phyloP scores from a whole-genome alignment of 2,888 invertebrate species.

The Tubulanus polymorphus region DNA sequence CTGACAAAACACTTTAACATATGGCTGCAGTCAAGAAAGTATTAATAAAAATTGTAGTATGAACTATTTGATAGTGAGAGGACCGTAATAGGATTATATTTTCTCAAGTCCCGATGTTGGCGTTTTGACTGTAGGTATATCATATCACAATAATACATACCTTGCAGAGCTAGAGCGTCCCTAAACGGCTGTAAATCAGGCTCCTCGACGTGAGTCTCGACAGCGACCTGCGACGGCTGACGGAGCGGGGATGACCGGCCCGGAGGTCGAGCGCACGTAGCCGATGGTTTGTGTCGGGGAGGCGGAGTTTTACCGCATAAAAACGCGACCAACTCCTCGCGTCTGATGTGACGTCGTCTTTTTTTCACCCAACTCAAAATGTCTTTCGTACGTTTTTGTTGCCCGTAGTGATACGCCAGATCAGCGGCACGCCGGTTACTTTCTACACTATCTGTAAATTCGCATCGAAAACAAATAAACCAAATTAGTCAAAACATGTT shows the following conservation, averaged over 20 bases:
- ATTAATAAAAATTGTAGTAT: too few relatives aligned
- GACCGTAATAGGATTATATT: too few relatives aligned
- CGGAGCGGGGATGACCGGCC: constrained; percentile 31
- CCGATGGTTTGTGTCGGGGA: constrained; percentile 44
- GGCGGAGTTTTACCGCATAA: constrained; percentile 65
- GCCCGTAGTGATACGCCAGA: constrained; percentile 68
- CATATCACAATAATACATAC: constrained; percentile 44
- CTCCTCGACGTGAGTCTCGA: constrained; percentile 47
- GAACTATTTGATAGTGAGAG: too few relatives aligned
- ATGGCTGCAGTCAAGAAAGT: too few relatives aligned
- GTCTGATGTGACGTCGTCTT: constrained; percentile 65
- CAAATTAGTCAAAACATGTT: not conserved
- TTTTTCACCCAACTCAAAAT: constrained; percentile 73
- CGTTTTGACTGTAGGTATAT: too few relatives aligned
- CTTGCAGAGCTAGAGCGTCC: constrained; percentile 67
- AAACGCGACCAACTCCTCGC: constrained; percentile 74
- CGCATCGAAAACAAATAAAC: not conserved
- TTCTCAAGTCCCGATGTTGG: too few relatives aligned
- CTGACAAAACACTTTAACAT: too few relatives aligned
- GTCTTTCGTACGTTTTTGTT: constrained; percentile 71
- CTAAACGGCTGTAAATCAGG: constrained; percentile 69
- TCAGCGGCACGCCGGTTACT: constrained; percentile 67
- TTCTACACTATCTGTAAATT: constrained; percentile 66
- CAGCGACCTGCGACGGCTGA: constrained; percentile 11
- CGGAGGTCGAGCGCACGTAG: constrained; percentile 5